Conservation (phyloP, 2,113 vertebrate species). For the Phaetusa simplex region DNA sequence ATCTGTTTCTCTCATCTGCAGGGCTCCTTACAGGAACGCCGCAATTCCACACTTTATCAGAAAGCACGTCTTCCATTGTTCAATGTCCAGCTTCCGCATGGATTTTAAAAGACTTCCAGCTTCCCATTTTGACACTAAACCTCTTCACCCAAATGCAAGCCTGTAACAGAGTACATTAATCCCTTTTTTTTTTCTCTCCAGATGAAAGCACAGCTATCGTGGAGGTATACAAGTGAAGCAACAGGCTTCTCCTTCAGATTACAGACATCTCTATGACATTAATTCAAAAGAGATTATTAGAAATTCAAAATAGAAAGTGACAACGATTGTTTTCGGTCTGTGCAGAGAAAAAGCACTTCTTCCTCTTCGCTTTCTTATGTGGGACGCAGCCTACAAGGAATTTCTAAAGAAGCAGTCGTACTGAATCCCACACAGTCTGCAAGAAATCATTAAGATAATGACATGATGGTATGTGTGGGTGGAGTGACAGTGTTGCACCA, state of each 20-base stretch:
- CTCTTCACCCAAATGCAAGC: background rate
- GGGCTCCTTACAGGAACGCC: background rate
- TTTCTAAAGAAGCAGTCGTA: background rate
- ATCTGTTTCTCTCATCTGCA: background rate
- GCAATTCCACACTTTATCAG: background rate
- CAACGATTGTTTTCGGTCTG: background rate
- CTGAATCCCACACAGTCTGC: conserved; percentile 45
- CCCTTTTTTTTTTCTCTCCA: background rate
- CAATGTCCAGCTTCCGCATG: background rate
- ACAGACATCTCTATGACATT: background rate
- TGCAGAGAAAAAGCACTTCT: background rate
- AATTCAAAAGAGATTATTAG: background rate
- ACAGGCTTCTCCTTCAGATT: background rate
- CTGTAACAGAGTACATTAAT: background rate
- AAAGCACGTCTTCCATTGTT: background rate
- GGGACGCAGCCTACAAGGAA: conserved; percentile 10
- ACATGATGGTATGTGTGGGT: conserved; percentile 5
- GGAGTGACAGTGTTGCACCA: conserved; percentile 37
- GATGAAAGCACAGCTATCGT: background rate
- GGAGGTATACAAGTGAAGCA: background rate
- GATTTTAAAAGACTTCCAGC: background rate
- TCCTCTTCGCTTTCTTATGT: background rate
- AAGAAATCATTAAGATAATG: conserved; percentile 48
- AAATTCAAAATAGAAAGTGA: conserved; percentile 9
- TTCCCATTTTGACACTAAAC: background rate